Evolutionary conservation across 2,797 vertebrate species (phyloP).

Genomic region (Loris lydekkerianus): DNA sequence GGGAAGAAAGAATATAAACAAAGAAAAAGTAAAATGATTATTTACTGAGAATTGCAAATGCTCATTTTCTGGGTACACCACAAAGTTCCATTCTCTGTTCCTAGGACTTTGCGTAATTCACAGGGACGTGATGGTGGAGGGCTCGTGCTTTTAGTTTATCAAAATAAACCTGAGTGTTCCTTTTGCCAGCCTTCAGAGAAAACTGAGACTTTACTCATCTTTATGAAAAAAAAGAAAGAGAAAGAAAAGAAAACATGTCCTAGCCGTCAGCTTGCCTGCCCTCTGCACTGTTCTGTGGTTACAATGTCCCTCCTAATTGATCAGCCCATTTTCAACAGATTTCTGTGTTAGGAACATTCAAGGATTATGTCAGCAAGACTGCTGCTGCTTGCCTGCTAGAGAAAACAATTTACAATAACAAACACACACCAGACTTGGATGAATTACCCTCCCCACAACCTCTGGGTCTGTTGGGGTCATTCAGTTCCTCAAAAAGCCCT

Average conservation of each 20-base stretch:
- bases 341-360: slow-evolving; percentile 60
- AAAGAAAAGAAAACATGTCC: not conserved
- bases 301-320: slow-evolving; percentile 19
- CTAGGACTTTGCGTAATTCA: slow-evolving; percentile 68
- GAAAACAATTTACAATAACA: slow-evolving; percentile 90
- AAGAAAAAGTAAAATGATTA: slow-evolving; percentile 71
- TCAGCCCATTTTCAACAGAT: slow-evolving; percentile 27
- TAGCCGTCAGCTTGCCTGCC: not conserved
- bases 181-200: slow-evolving; percentile 54
- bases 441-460: slow-evolving; percentile 85
- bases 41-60: slow-evolving; percentile 80
- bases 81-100: slow-evolving; percentile 69
- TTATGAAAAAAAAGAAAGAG: slow-evolving; percentile 1
- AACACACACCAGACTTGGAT: slow-evolving; percentile 94
- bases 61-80: slow-evolving; percentile 71
- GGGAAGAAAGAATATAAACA: slow-evolving; percentile 76
- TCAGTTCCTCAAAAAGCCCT: slow-evolving; percentile 95
- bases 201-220: slow-evolving; percentile 67
- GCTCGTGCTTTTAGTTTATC: slow-evolving; percentile 74
- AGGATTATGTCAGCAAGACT: slow-evolving; percentile 54
- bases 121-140: not conserved
- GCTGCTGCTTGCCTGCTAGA: not conserved
- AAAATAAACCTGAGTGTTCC: slow-evolving; percentile 75
- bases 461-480: slow-evolving; percentile 92
- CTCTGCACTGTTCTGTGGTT: slow-evolving; percentile 46